These are phyloP conservation scores for Novumbra hubbsi DNA, from an alignment of 2,797 vertebrate genomes.

Conservation along the genomic window DNA sequence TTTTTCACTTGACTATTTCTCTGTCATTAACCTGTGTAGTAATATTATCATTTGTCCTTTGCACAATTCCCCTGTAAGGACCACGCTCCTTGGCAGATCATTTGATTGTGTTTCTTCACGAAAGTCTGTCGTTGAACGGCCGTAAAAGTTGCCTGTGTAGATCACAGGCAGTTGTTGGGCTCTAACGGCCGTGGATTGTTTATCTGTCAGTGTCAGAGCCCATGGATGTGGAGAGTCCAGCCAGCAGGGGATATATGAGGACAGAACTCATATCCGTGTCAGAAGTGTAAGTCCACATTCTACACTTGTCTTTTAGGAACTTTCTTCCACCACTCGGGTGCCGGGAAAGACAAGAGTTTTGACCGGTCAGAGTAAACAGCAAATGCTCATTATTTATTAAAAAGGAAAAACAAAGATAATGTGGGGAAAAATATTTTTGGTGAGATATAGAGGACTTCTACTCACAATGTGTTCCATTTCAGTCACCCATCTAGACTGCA, in stretches of 20 bases:
- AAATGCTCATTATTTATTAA: neutral
- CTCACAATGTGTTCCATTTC: neutral
- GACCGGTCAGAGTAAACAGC: neutral
- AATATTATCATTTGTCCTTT: neutral
- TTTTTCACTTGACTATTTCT: neutral
- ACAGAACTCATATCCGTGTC: conserved; percentile 96
- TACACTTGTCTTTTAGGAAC: neutral
- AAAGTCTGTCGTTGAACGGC: neutral
- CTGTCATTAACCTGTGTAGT: neutral
- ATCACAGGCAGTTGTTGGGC: neutral
- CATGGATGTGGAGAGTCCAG: conserved; percentile 86
- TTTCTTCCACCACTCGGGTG: neutral
- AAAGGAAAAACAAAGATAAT: neutral
- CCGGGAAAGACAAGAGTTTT: neutral
- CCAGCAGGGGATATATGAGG: conserved; percentile 86
- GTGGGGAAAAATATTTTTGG: neutral
- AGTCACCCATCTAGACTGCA: conserved; percentile 80
- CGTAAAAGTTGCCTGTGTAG: neutral
- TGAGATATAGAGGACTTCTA: neutral
- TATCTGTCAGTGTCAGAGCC: conserved; percentile 79
- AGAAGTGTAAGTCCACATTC: conserved; percentile 86
- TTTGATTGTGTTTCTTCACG: neutral
- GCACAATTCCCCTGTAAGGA: neutral
- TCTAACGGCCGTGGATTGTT: neutral
- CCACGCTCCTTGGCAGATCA: neutral